Evolutionary conservation across 2,113 vertebrate species (phyloP).

Genomic region (Cottus gobio): DNA sequence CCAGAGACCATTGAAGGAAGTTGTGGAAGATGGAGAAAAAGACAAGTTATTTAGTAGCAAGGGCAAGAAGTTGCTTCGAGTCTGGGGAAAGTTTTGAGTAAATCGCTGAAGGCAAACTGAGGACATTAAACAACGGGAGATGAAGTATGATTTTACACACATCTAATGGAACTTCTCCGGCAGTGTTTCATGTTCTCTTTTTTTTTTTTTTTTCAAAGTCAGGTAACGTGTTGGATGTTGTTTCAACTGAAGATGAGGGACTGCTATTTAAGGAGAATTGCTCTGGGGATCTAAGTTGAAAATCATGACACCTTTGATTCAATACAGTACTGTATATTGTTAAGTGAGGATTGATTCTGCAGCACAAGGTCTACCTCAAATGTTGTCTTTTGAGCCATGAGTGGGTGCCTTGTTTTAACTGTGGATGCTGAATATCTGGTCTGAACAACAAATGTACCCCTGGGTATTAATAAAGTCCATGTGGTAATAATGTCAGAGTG

Average conservation of each 20-base stretch:
- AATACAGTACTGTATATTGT: not conserved
- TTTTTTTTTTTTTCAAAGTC: conserved; percentile 6
- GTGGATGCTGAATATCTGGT: not conserved
- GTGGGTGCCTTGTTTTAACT: not conserved
- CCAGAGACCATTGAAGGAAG: conserved; percentile 25
- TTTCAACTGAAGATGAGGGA: conserved; percentile 6
- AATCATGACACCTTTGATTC: conserved; percentile 14
- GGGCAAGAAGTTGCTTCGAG: conserved; percentile 37
- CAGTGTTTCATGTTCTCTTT: not conserved
- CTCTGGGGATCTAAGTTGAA: conserved; percentile 2
- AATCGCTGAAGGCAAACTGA: conserved; percentile 43
- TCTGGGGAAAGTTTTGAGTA: conserved; percentile 42
- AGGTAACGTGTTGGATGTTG: conserved; percentile 19
- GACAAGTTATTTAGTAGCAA: conserved; percentile 38
- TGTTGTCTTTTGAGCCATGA: not conserved
- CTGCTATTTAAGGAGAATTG: not conserved
- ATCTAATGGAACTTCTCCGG: conserved; percentile 45
- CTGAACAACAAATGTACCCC: not conserved
- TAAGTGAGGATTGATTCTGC: not conserved
- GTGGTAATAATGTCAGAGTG: not conserved
- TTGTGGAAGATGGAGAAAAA: conserved; percentile 42
- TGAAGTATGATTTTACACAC: conserved; percentile 38
- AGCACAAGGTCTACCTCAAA: not conserved
- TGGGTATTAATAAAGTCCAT: not conserved
- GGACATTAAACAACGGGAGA: conserved; percentile 45